These are phyloP conservation scores for Microplitis demolitor DNA, from an alignment of 1,140 invertebrate genomes.

Conservation along the genomic window DNA sequence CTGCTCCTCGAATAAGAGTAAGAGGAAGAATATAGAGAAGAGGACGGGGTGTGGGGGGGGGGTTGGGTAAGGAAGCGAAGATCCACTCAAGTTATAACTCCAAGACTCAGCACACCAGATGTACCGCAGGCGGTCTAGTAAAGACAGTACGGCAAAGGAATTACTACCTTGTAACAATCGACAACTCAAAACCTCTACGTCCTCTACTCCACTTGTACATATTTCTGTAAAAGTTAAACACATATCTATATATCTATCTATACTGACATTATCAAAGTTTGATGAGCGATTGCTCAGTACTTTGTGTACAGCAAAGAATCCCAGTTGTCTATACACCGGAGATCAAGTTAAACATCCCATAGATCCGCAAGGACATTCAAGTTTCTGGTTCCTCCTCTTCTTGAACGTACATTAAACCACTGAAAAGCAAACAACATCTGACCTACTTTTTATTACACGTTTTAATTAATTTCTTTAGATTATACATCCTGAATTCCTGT, in stretches of 20 bases:
- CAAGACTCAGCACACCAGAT: constrained; percentile 42
- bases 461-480: neutral
- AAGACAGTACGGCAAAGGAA: neutral
- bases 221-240: neutral
- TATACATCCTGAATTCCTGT: too few relatives aligned
- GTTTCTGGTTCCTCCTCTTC: neutral
- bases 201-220: neutral
- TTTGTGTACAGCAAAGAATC: neutral
- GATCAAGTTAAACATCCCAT: constrained; percentile 10
- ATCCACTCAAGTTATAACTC: constrained; percentile 11
- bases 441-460: neutral
- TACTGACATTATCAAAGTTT: neutral
- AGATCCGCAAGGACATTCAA: neutral
- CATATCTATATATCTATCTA: neutral
- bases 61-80: constrained; percentile 4
- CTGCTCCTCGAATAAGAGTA: too few relatives aligned
- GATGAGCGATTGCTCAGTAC: neutral
- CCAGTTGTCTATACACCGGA: too few relatives aligned
- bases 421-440: neutral
- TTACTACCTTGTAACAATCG: constrained; percentile 32
- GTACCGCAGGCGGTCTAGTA: constrained; percentile 38
- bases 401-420: neutral
- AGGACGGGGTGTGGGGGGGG: neutral
- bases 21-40: neutral
- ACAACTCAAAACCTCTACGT: constrained; percentile 8